Conservation (phyloP, 1,140 invertebrate genomes). For the Bombus pyrosoma region DNA sequence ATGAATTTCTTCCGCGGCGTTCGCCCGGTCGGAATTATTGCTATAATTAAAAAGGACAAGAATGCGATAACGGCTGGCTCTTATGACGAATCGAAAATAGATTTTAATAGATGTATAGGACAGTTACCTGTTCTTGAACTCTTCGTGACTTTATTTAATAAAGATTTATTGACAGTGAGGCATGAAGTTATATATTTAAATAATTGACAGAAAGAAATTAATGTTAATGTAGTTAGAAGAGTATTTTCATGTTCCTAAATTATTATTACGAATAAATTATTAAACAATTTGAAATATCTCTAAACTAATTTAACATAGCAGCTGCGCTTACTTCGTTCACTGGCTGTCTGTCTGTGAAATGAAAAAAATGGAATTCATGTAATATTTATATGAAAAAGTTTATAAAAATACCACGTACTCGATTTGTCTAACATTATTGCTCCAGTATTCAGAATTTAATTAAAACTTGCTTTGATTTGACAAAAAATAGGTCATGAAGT, state of each 20-base stretch:
- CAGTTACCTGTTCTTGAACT: background rate
- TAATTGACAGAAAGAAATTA: background rate
- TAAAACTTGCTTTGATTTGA: too few relatives aligned
- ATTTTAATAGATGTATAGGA: background rate
- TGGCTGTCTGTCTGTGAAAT: too few relatives aligned
- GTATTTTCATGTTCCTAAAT: background rate
- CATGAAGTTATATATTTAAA: background rate
- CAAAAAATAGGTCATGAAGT: too few relatives aligned
- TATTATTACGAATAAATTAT: background rate
- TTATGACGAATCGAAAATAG: background rate
- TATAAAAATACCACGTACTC: too few relatives aligned
- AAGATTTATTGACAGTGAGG: background rate
- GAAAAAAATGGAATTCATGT: too few relatives aligned
- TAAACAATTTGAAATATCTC: background rate
- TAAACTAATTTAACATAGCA: background rate
- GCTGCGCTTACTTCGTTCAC: background rate
- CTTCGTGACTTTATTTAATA: background rate
- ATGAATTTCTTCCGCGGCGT: constrained; percentile 32
- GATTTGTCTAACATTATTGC: too few relatives aligned
- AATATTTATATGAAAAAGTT: too few relatives aligned
- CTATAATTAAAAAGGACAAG: constrained; percentile 19
- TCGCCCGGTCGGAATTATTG: constrained; percentile 4
- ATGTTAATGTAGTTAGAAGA: background rate
- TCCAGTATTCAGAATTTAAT: too few relatives aligned
- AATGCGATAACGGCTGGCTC: background rate